These are phyloP conservation scores for Bagarius yarrelli DNA, from an alignment of 2,113 vertebrate species.

Conservation along the genomic window DNA sequence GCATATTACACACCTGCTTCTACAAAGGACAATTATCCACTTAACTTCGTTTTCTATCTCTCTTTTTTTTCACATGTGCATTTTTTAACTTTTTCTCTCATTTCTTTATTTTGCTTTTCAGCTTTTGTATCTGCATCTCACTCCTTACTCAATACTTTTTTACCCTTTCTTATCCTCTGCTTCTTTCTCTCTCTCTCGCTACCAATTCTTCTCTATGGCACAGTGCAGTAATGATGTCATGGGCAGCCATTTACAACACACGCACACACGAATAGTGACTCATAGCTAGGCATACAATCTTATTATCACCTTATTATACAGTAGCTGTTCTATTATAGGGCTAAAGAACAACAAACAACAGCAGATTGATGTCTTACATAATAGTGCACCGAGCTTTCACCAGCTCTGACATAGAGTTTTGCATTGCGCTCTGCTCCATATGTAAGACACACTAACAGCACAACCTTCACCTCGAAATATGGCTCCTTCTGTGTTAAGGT, in stretches of 20 bases:
- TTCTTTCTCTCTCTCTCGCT: neutral
- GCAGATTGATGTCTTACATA: constrained; percentile 19
- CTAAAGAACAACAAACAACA: constrained; percentile 27
- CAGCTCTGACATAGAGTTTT: neutral
- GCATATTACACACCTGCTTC: constrained; percentile 33
- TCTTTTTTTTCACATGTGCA: neutral
- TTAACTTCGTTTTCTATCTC: neutral
- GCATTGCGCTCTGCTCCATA: neutral
- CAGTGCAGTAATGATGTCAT: constrained; percentile 32
- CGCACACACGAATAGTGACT: constrained; percentile 14
- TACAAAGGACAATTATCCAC: neutral
- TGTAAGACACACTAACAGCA: neutral
- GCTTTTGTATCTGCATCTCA: constrained; percentile 6
- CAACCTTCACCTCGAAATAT: neutral
- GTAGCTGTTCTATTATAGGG: constrained; percentile 14
- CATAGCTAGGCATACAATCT: constrained; percentile 16
- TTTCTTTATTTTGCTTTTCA: neutral
- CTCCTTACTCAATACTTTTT: neutral
- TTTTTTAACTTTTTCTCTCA: neutral
- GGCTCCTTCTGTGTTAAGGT: neutral
- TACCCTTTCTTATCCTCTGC: neutral
- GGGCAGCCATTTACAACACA: neutral
- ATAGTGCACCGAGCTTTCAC: neutral
- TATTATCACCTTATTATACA: constrained; percentile 27
- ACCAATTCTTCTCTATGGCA: neutral